These are phyloP conservation scores for Sebastes trivittatus DNA, from an alignment of 2,797 vertebrate genomes.

Conservation along the genomic window DNA sequence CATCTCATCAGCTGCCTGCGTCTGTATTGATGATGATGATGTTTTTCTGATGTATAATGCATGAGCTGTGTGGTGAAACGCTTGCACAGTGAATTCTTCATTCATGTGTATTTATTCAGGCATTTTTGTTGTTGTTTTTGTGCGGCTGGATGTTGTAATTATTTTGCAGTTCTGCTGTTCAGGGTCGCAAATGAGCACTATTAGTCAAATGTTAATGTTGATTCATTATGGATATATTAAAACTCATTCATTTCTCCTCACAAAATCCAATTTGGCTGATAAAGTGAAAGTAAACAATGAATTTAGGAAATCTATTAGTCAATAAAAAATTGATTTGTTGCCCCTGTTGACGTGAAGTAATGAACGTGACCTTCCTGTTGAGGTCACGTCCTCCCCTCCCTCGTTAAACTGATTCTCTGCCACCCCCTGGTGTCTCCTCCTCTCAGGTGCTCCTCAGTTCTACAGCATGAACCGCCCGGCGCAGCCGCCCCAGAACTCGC, in stretches of 20 bases:
- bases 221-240: background rate
- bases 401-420: slow-evolving; percentile 1
- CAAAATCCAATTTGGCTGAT: no score
- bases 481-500: slow-evolving; percentile 84
- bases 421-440: slow-evolving; percentile 33
- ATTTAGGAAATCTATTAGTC: background rate
- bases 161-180: background rate
- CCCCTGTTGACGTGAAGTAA: no score
- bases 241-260: no score
- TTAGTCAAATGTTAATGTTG: background rate
- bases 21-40: slow-evolving; percentile 1
- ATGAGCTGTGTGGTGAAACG: slow-evolving; percentile 41
- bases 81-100: slow-evolving; percentile 9
- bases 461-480: slow-evolving; percentile 97
- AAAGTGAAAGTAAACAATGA: background rate
- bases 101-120: slow-evolving; percentile 5
- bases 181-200: background rate
- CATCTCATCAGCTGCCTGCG: slow-evolving; percentile 27
- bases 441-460: slow-evolving; percentile 92
- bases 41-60: slow-evolving; percentile 43
- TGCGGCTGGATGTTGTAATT: slow-evolving; percentile 17
- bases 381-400: background rate
- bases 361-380: background rate
- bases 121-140: background rate
- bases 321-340: background rate